Evolutionary conservation across 2,888 invertebrate species (phyloP), one percentile per base, ranked within the genome.

Genomic region (Andrena hattorfiana): DNA sequence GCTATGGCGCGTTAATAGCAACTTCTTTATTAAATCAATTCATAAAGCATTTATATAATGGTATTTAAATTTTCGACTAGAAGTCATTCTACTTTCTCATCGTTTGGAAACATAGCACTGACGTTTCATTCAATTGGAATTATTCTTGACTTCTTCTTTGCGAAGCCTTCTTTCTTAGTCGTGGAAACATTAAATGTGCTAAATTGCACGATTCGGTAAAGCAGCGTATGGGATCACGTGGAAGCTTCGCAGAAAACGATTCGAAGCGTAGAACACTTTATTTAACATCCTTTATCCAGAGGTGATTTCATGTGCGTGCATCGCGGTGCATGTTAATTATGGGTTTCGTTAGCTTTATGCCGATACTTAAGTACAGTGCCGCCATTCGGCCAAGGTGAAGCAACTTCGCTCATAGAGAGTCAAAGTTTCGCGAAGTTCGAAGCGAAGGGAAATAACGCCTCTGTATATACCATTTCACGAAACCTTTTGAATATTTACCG

Each of bases 291-390:
- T 42, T 62, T 77, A 66, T 67, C 56, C 70, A 71, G 26, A 66
- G 54, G 56, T 67, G 56, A 71, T 82, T 84, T 84, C 42, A 72
- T 81, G 73, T 70, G 80, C 76, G 77, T 51, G 63, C 72, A 74
- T 81, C 76, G 70, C 77, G 84, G 75, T 67, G 75, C 66, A 73
- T 84, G 87, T 87, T 87, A 87, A 87, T 87, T 87, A 85, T 67
- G 73, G 87, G 81, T 74, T 77, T 70, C 67, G 70, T 59, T 66
- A 81, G 62, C 74, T 51, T 78, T 79, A 74, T 76, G 80, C 82
- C 80, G 81, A 79, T 86, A 79, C 78, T 82, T 81, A 78, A 87
- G 73, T 64, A 83, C 81, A 80, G 81, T 51, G 77, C 79, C 85
- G 83, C 80, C 70, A 72, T 81, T 69, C 76, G 23, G 56, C 54